Percentiles rank a stretch among this genome's conserved stretches.
Conservation (phyloP, 2,113 vertebrate species). For the Phaethornis superciliosus region DNA sequence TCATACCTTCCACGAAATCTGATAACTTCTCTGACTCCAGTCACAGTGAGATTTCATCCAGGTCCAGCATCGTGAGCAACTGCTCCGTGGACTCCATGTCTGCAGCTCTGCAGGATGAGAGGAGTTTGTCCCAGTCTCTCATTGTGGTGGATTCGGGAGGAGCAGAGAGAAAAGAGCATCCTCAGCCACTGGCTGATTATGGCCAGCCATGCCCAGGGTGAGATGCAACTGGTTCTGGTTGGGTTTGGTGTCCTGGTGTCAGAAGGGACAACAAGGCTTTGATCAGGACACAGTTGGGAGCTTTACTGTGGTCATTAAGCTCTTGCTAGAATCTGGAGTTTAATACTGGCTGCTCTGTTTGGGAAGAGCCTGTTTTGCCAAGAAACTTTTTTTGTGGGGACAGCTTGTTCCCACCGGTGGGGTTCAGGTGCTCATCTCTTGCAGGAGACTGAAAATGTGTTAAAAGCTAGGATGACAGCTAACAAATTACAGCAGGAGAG, state of each 20-base stretch:
- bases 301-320: not conserved
- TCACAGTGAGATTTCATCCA: conserved; percentile 94
- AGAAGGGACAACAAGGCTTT: not conserved
- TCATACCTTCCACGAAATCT: conserved; percentile 82
- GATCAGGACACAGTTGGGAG: not conserved
- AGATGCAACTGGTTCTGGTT: not conserved
- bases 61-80: conserved; percentile 91
- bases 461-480: not conserved
- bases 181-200: conserved; percentile 70
- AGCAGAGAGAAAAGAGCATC: conserved; percentile 65
- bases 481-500: not conserved
- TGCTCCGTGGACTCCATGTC: conserved; percentile 91
- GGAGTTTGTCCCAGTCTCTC: conserved; percentile 69
- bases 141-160: conserved; percentile 65
- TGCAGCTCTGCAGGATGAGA: conserved; percentile 80
- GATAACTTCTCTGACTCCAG: conserved; percentile 94
- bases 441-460: not conserved
- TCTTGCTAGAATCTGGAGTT: not conserved
- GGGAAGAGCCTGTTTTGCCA: not conserved
- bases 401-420: not conserved
- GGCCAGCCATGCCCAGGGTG: conserved; percentile 85
- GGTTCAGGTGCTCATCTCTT: not conserved
- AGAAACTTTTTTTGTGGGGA: not conserved
- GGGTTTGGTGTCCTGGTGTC: not conserved
- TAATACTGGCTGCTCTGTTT: not conserved